Evolutionary conservation across 2,888 invertebrate genomes (phyloP).

Genomic region (Nomada flava): DNA sequence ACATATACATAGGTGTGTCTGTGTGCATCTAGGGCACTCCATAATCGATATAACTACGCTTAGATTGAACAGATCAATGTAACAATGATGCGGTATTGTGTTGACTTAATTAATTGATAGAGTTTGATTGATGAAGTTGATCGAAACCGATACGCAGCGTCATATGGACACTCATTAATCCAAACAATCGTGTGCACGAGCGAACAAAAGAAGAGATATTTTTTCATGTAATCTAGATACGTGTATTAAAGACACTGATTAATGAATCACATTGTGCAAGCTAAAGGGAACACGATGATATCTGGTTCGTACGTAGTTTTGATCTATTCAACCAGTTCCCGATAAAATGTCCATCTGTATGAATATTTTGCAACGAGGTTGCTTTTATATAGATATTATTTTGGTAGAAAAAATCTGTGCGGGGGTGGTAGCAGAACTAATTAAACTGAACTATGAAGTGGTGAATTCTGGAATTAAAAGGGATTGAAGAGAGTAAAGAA

Average conservation of each 20-base stretch:
- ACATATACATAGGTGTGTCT: not conserved
- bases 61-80: constrained; percentile 54
- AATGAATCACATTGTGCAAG: not conserved
- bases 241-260: not conserved
- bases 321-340: not conserved
- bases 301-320: not conserved
- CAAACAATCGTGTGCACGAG: not conserved
- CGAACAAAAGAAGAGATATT: not conserved
- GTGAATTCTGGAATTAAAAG: no score
- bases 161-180: constrained; percentile 12
- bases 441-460: no score
- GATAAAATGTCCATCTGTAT: not conserved
- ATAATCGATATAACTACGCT: constrained; percentile 43
- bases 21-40: not conserved
- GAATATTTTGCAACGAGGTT: no score
- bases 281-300: no score
- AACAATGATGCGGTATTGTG: constrained; percentile 36
- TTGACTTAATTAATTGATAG: constrained; percentile 54
- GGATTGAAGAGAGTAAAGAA: no score
- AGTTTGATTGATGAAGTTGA: constrained; percentile 31
- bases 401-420: no score
- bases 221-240: not conserved
- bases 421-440: no score
- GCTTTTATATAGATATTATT: no score
- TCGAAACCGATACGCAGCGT: constrained; percentile 24